These are phyloP conservation scores for Enteromius viviparus DNA, from an alignment of 2,797 vertebrate genomes.

Conservation along the genomic window DNA sequence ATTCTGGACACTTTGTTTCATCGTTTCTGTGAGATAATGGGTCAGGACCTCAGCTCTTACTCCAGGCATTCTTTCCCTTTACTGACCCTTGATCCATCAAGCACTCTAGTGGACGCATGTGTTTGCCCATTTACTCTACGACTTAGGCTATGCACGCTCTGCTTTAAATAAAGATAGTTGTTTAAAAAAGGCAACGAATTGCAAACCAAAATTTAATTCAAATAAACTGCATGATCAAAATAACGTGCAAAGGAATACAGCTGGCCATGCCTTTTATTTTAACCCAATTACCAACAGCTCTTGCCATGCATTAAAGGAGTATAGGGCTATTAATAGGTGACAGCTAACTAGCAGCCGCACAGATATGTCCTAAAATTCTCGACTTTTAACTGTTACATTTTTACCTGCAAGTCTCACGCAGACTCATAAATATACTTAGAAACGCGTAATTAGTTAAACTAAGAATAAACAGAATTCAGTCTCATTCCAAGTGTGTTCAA, in stretches of 20 bases:
- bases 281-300: slow-evolving; percentile 34
- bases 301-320: slow-evolving; percentile 22
- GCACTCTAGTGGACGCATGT: slow-evolving; percentile 70
- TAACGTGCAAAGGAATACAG: slow-evolving; percentile 32
- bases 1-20: slow-evolving; percentile 62
- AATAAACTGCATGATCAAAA: slow-evolving; percentile 38
- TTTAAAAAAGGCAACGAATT: slow-evolving; percentile 37
- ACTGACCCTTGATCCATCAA: slow-evolving; percentile 71
- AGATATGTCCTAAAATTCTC: background rate
- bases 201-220: slow-evolving; percentile 23
- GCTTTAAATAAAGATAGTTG: slow-evolving; percentile 27
- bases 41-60: slow-evolving; percentile 74
- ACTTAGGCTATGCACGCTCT: slow-evolving; percentile 25
- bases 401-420: background rate
- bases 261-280: slow-evolving; percentile 33
- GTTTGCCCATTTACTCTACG: slow-evolving; percentile 67
- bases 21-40: slow-evolving; percentile 69
- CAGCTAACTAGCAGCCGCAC: slow-evolving; percentile 34
- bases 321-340: slow-evolving; percentile 21
- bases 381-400: background rate
- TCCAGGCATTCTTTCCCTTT: slow-evolving; percentile 66
- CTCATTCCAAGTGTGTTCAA: background rate
- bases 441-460: background rate
- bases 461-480: background rate
- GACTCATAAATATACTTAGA: background rate